Conservation (phyloP, 2,888 invertebrate species). For the Galerucella nymphaeae region DNA sequence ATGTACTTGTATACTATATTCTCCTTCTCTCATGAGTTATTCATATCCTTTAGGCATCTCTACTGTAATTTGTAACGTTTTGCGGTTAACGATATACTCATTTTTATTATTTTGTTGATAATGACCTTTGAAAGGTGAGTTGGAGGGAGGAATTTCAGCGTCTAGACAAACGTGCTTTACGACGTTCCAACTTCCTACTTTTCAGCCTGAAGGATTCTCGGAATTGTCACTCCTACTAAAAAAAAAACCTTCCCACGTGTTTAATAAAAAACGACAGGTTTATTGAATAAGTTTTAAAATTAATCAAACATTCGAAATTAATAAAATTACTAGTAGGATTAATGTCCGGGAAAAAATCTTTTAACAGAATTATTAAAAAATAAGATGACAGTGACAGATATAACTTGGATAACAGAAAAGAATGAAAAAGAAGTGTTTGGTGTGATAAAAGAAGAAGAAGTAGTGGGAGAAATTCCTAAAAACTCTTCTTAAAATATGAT, state of each 20-base stretch:
- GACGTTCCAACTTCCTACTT: constrained; percentile 28
- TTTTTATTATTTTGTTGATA: constrained; percentile 58
- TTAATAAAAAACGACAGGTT: background rate
- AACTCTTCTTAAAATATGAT: too few relatives aligned
- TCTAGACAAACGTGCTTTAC: constrained; percentile 30
- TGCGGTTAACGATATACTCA: constrained; percentile 37
- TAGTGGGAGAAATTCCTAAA: too few relatives aligned
- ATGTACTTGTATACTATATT: constrained; percentile 43
- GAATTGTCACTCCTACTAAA: constrained; percentile 30
- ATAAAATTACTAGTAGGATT: too few relatives aligned
- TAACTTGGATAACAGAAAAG: too few relatives aligned
- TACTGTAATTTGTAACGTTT: constrained; percentile 63
- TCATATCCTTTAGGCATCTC: constrained; percentile 57
- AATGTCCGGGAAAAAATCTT: too few relatives aligned
- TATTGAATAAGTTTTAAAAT: too few relatives aligned
- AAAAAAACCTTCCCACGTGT: constrained; percentile 7
- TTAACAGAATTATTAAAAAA: too few relatives aligned
- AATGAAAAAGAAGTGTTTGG: too few relatives aligned
- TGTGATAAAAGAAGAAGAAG: too few relatives aligned
- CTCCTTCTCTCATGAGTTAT: constrained; percentile 61
- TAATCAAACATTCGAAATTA: too few relatives aligned
- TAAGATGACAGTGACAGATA: too few relatives aligned
- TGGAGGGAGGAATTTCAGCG: constrained; percentile 16
- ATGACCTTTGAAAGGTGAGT: constrained; percentile 51
- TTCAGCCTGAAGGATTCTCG: constrained; percentile 19